These are phyloP conservation scores for Onthophagus taurus DNA, from an alignment of 1,140 invertebrate genomes.

Conservation along the genomic window DNA sequence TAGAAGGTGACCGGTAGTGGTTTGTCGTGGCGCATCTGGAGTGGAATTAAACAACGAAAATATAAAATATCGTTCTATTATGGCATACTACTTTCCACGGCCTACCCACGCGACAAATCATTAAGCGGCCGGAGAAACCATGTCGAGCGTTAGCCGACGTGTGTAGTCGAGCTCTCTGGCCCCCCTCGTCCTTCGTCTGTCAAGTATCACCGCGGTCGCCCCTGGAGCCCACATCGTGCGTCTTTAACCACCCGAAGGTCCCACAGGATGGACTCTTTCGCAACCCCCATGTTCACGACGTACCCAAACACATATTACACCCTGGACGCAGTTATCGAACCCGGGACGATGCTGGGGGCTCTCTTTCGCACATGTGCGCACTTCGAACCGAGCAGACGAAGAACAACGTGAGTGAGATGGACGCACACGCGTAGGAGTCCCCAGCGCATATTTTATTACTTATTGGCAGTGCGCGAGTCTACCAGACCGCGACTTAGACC, in stretches of 20 bases:
- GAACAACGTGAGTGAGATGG: constrained; percentile 20
- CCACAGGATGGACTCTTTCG: constrained; percentile 6
- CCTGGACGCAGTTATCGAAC: not conserved
- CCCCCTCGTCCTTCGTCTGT: too few relatives aligned
- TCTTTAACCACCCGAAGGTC: not conserved
- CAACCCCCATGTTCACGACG: not conserved
- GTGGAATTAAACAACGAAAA: too few relatives aligned
- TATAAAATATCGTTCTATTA: constrained; percentile 18
- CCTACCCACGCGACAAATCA: constrained; percentile 24
- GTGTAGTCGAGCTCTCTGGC: constrained; percentile 20
- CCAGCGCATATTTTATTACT: constrained; percentile 29
- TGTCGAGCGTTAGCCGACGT: constrained; percentile 14
- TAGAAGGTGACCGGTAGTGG: too few relatives aligned
- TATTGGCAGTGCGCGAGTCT: constrained; percentile 21
- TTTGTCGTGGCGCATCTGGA: too few relatives aligned
- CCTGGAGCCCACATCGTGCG: constrained; percentile 1
- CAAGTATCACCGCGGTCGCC: not conserved
- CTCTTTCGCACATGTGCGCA: constrained; percentile 2
- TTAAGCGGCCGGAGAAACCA: constrained; percentile 20
- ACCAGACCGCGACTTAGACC: too few relatives aligned
- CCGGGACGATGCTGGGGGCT: not conserved
- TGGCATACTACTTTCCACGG: constrained; percentile 21
- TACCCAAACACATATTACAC: not conserved
- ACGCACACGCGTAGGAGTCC: constrained; percentile 26
- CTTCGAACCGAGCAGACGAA: constrained; percentile 12